Conservation (phyloP, 2,113 vertebrate genomes). For the Melanocharis versteri region DNA sequence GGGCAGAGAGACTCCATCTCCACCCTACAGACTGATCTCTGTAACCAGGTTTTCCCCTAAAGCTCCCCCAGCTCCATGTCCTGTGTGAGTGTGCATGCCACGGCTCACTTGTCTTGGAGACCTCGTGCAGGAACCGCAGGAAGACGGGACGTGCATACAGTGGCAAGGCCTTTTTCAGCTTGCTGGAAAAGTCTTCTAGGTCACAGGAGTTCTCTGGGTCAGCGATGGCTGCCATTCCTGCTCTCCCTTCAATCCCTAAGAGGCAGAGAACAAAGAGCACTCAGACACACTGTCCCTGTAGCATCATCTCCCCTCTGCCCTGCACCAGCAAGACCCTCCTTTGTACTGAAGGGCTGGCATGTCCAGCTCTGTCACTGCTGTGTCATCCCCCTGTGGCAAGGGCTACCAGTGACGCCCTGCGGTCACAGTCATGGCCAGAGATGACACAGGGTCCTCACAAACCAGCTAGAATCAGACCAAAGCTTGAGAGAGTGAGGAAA, state of each 20-base stretch:
- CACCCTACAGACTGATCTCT: background rate
- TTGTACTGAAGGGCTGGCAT: rapidly evolving
- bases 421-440: background rate
- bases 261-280: background rate
- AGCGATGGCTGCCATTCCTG: conserved; percentile 94
- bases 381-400: background rate
- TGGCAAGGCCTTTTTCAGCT: conserved; percentile 87
- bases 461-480: background rate
- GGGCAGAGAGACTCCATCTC: background rate
- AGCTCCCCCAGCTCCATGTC: background rate
- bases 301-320: background rate
- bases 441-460: background rate
- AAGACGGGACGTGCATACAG: conserved; percentile 88
- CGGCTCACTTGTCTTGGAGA: conserved; percentile 88
- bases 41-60: background rate
- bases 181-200: conserved; percentile 80
- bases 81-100: rapidly evolving
- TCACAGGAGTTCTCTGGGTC: conserved; percentile 77
- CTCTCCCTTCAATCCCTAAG: conserved; percentile 91
- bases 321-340: background rate
- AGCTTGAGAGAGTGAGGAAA: background rate
- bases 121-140: conserved; percentile 85
- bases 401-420: background rate
- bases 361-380: background rate
- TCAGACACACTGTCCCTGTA: background rate